Conservation (phyloP, 2,113 vertebrate genomes). For the Barbus barbus region DNA sequence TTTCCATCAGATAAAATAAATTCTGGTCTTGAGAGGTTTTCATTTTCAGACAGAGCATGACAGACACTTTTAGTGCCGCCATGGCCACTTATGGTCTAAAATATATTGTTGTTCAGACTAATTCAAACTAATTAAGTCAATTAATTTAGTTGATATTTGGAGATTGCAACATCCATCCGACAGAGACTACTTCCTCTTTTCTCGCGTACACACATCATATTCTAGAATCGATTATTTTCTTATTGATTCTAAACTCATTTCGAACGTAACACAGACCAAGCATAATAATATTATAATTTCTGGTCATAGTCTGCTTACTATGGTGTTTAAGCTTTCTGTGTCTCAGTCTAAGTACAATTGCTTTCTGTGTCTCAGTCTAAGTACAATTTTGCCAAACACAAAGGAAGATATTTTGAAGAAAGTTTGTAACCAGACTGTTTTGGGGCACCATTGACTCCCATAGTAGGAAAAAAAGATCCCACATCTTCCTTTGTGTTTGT, state of each 20-base stretch:
- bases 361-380: too few relatives aligned
- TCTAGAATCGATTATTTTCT: background rate
- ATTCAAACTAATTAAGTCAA: background rate
- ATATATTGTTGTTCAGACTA: background rate
- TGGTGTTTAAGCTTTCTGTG: too few relatives aligned
- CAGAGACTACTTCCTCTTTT: background rate
- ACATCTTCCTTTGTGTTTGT: too few relatives aligned
- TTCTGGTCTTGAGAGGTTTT: constrained; percentile 1
- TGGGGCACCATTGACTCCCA: too few relatives aligned
- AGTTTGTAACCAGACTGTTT: too few relatives aligned
- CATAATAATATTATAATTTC: background rate
- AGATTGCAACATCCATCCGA: background rate
- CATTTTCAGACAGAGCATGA: background rate
- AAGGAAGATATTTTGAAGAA: too few relatives aligned
- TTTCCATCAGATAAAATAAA: background rate
- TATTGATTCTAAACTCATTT: background rate
- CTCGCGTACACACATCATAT: constrained; percentile 5
- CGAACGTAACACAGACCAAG: background rate
- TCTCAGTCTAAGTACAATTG: too few relatives aligned
- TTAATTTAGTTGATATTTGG: background rate
- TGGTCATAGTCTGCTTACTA: too few relatives aligned
- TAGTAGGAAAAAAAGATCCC: too few relatives aligned
- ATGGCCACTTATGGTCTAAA: background rate
- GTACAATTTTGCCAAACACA: too few relatives aligned
- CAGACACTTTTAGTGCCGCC: background rate